Base-by-base conservation (phyloP, 1,140 invertebrate species). In the Brachionus asplanchnoidis region DNA sequence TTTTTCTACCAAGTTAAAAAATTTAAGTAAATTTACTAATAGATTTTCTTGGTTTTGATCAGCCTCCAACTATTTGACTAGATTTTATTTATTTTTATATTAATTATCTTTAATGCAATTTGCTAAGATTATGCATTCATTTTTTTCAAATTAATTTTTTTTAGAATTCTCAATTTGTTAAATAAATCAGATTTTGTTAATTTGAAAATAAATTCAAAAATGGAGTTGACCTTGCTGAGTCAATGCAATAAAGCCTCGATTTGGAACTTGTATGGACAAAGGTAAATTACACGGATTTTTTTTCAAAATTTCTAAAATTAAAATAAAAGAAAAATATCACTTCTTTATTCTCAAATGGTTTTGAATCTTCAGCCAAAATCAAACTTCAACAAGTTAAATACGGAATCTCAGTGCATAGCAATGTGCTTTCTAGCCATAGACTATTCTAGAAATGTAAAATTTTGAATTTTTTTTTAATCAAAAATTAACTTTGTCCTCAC, bases 141-240 rank as follows among this genome's bases (percentile, higher is more conserved):
- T 28, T 28, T 36, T 36, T 36, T 36, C 0, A 36, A 36, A 32
- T 2, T 68, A 14, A 26, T 11, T 17, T 80, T 2, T 28, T 50
- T 28, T 40, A 82, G 79, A 42, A 82, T 82, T 11, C 32, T 82
- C 9, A 82, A 82, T 65, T 68, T 82, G 17, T 42, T 82, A 40
- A 82, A 82, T 36, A 82, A 82, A 68, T 20, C 65, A 26, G 79
- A 82, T 9, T 82, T 82, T 82, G 79, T 82, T 2, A 82, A 82
- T 82, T 44, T 82, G 40, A 82, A 82, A 82, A 65, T 82, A 53
- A 82, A 82, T n/a, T 60, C 79, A 11, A 82, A 82, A 82, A 44
- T 82, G 32, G 79, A 82, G 60, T 68, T 82, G n/a, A 82, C 28
- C 20, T 26, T 82, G 17, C 20, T 82, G 12, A 82, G 65, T 36